Percentiles rank a stretch among this genome's conserved stretches.
These are phyloP conservation scores for Dryobota labecula DNA, from an alignment of 2,888 invertebrate genomes.

Conservation along the genomic window DNA sequence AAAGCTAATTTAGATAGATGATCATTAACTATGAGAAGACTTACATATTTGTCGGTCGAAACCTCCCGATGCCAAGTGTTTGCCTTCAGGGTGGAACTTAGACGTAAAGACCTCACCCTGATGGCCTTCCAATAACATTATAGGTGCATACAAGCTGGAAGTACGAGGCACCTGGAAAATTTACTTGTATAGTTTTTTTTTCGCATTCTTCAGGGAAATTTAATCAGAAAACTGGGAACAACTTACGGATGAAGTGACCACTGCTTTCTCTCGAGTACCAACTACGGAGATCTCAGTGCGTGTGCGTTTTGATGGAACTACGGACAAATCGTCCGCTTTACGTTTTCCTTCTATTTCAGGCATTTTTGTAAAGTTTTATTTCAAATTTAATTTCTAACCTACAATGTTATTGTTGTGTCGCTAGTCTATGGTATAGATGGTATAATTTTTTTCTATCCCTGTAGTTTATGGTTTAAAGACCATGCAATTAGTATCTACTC, in stretches of 20 bases:
- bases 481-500: too few relatives aligned
- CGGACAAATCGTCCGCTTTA: conserved; percentile 91
- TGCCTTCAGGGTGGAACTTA: conserved; percentile 99
- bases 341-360: conserved; percentile 91
- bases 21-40: conserved; percentile 79
- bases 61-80: conserved; percentile 97
- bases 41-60: conserved; percentile 98
- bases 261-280: conserved; percentile 93
- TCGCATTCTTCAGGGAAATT: neutral
- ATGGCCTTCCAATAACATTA: conserved; percentile 99
- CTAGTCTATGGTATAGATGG: neutral
- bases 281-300: conserved; percentile 93
- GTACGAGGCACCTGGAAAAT: conserved; percentile 93
- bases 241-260: conserved; percentile 93
- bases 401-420: conserved; percentile 44
- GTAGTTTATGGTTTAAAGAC: neutral
- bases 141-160: conserved; percentile 97
- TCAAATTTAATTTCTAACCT: conserved; percentile 48
- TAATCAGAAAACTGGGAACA: neutral
- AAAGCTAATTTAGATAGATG: neutral
- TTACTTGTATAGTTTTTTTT: neutral
- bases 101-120: conserved; percentile 98
- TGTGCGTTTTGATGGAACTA: conserved; percentile 92
- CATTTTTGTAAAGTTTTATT: conserved; percentile 70
- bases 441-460: neutral